Evolutionary conservation across 2,888 invertebrate genomes (phyloP).

Genomic region (Pollenia labialis): DNA sequence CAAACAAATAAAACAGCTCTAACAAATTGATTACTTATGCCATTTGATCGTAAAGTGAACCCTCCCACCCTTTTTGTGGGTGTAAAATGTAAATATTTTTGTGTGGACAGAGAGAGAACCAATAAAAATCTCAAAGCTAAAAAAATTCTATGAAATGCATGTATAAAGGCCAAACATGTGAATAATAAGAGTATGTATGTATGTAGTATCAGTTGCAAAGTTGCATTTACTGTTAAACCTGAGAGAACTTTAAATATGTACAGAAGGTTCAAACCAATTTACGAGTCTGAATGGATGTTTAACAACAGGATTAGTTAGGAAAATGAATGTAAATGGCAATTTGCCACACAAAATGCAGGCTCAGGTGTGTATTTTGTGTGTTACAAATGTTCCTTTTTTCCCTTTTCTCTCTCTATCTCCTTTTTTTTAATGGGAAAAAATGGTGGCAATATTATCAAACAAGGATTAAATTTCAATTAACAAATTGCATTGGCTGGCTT

Average conservation of each 20-base stretch:
- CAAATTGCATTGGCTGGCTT: slow-evolving; percentile 54
- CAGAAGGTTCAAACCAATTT: slow-evolving; percentile 54
- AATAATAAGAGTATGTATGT: slow-evolving; percentile 1
- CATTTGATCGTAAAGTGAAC: slow-evolving; percentile 30
- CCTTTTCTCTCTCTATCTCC: neutral
- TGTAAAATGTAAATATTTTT: slow-evolving; percentile 33
- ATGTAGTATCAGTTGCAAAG: slow-evolving; percentile 16
- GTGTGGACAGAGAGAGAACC: slow-evolving; percentile 17
- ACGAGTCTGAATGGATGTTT: slow-evolving; percentile 30
- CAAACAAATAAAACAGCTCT: slow-evolving; percentile 7
- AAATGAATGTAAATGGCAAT: slow-evolving; percentile 50
- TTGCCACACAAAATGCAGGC: neutral
- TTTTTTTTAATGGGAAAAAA: neutral
- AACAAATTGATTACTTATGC: slow-evolving; percentile 57
- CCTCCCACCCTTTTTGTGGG: too few species aligned
- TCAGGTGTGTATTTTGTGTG: slow-evolving; percentile 20
- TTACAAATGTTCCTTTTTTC: neutral
- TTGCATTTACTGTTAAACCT: slow-evolving; percentile 24
- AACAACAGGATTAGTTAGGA: slow-evolving; percentile 63
- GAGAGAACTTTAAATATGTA: slow-evolving; percentile 22
- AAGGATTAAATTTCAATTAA: slow-evolving; percentile 73
- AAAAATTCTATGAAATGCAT: slow-evolving; percentile 20
- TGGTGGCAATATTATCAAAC: slow-evolving; percentile 39
- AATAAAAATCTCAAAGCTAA: slow-evolving; percentile 43
- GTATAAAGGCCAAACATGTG: neutral